phyloP scores from a whole-genome alignment of 2,113 vertebrate genomes.

The Microcebus griseorufus region DNA sequence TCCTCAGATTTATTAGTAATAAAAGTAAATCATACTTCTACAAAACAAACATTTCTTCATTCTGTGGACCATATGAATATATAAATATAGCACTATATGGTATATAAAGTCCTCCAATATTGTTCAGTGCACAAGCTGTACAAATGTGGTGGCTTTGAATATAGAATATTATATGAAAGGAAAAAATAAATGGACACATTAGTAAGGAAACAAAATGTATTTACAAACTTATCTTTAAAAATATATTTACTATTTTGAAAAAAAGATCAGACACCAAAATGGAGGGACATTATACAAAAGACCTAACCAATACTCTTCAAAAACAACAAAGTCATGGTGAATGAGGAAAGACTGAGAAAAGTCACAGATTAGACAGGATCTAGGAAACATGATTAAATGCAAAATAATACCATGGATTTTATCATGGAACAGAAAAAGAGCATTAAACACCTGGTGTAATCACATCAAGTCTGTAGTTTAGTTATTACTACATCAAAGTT shows the following conservation, averaged over 20 bases:
- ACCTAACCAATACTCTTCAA: not conserved
- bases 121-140: not conserved
- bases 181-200: not conserved
- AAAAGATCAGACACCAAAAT: not conserved
- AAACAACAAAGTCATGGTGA: not conserved
- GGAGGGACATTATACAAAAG: not conserved
- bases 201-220: not conserved
- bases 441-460: not conserved
- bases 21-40: not conserved
- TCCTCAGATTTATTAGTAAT: not conserved
- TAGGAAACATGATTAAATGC: not conserved
- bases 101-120: not conserved
- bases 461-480: not conserved
- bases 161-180: not conserved
- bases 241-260: not conserved
- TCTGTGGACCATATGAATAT: not conserved
- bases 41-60: not conserved
- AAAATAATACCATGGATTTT: not conserved
- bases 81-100: not conserved
- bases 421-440: not conserved
- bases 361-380: not conserved
- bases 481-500: not conserved
- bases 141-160: not conserved
- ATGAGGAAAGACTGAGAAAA: not conserved
- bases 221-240: not conserved